Base-by-base conservation (phyloP, 2,888 invertebrate genomes). In the Pteria penguin region DNA sequence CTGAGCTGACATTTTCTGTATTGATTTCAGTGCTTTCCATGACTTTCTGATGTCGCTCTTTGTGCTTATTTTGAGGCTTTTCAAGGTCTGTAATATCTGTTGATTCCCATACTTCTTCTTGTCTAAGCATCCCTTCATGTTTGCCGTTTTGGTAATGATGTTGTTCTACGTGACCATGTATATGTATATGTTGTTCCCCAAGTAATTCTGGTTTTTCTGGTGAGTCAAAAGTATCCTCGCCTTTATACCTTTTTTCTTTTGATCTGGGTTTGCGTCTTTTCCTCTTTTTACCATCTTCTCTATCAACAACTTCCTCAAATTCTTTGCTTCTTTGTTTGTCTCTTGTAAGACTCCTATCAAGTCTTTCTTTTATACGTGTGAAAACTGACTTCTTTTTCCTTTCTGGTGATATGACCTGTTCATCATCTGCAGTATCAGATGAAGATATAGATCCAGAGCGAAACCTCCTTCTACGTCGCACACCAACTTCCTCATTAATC, bases 371-470 rank as follows among this genome's bases (percentile, higher is more conserved):
- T 0, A 86, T 82, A 57, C 84, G 78, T 72, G 85, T 85, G 62
- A 87, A 83, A 26, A 86, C 74, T 11, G 86, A 83, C 72, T 89
- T 89, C 70, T 89, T 89, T 63, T 83, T 82, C 11, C 87, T 76
- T 4, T 76, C 80, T 24, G 72, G 69, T 32, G 76, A 73, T 2
- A 77, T 57, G 24, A 73, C 55, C 24, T 33, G 31, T 22, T 31
- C 52, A 31, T 33, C 60, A 11, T 45, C 31, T 8, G 62, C 69
- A 2, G 76, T 77, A 33, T 77, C 76, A 26, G 32, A 45, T 14
- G 69, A 63, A 8, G 76, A 77, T n/a, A 69, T n/a, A 27, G 76
- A 73, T 3, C 76, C 72, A 31, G 76, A 76, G 63, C 31, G 63
- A 22, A 67, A 67, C 36, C 76, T 32, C 33, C 32, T 57, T 14